These are phyloP conservation scores for Neodiprion lecontei DNA, from an alignment of 1,140 invertebrate genomes.

Conservation along the genomic window DNA sequence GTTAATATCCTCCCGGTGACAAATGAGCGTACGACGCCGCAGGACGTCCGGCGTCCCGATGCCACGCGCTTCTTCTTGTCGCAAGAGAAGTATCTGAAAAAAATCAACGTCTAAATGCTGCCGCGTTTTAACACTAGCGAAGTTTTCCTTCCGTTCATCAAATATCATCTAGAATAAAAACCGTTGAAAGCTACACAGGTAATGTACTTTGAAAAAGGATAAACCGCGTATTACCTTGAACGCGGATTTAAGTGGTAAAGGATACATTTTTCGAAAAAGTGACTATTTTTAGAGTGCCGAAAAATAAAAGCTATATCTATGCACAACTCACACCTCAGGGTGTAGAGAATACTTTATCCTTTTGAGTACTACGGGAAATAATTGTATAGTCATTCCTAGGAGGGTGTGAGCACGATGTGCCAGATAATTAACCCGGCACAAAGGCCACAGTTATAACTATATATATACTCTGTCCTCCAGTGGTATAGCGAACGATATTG, in stretches of 20 bases:
- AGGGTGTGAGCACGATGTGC: background rate
- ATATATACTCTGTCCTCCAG: no score
- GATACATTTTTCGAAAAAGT: no score
- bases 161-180: no score
- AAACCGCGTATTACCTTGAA: no score
- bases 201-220: no score
- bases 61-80: conserved; percentile 28
- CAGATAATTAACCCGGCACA: conserved; percentile 13
- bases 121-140: background rate
- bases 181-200: no score
- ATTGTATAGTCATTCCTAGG: background rate
- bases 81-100: background rate
- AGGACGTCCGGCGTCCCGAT: conserved; percentile 39
- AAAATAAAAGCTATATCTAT: no score
- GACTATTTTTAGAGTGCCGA: no score
- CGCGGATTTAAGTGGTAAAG: no score
- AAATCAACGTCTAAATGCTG: background rate
- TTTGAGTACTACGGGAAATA: background rate
- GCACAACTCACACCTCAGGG: no score
- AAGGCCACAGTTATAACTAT: background rate
- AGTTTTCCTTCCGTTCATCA: background rate
- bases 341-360: no score
- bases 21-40: conserved; percentile 41
- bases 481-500: conserved; percentile 12
- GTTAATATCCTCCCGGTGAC: conserved; percentile 47